These are phyloP conservation scores for Eptesicus fuscus DNA, from an alignment of 2,113 vertebrate species.

Conservation along the genomic window DNA sequence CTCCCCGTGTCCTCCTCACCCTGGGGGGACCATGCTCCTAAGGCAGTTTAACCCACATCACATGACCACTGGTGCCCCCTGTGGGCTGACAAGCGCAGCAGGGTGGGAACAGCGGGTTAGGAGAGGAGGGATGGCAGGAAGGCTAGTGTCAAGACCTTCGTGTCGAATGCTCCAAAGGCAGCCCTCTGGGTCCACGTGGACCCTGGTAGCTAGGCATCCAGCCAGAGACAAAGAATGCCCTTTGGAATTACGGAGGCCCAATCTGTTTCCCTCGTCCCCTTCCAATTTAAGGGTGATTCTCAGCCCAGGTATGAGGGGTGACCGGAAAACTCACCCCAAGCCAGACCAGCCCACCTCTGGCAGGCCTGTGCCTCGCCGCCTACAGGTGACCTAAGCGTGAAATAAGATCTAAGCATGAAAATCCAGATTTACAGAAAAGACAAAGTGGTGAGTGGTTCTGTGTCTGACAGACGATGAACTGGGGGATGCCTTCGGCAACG, in stretches of 20 bases:
- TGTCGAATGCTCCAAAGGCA: accelerated
- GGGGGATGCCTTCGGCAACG: neutral
- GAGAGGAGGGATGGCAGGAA: neutral
- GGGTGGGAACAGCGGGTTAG: accelerated
- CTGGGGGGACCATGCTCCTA: neutral
- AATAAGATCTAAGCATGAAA: neutral
- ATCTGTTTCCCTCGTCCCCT: neutral
- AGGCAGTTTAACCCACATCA: neutral
- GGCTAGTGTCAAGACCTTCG: accelerated
- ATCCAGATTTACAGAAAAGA: neutral
- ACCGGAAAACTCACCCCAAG: neutral
- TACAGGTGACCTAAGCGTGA: neutral
- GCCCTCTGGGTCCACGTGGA: neutral
- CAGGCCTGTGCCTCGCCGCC: neutral
- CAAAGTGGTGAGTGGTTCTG: neutral
- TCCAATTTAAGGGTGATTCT: neutral
- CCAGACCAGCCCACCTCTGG: neutral
- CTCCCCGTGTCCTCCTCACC: neutral
- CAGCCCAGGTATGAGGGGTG: neutral
- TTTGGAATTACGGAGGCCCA: neutral
- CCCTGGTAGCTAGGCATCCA: neutral
- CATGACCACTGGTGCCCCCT: neutral
- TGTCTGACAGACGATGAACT: neutral
- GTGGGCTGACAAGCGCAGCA: neutral
- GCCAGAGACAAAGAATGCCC: neutral